phyloP scores from a whole-genome alignment of 2,797 vertebrate genomes.

The Carapus acus region DNA sequence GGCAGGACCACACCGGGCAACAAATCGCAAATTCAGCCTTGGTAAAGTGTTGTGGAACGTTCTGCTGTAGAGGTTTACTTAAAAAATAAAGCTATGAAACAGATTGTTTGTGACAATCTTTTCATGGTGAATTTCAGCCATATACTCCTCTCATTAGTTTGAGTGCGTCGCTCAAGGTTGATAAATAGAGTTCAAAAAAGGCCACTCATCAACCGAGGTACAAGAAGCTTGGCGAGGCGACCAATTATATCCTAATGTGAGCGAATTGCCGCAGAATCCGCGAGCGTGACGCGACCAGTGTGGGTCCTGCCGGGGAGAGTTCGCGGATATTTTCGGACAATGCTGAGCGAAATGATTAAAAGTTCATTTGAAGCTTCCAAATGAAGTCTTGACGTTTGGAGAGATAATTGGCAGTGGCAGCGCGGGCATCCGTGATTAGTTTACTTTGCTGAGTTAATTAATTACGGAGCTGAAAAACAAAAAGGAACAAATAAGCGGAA shows the following conservation, averaged over 20 bases:
- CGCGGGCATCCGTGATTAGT: constrained; percentile 6
- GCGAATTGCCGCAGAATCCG: too few species aligned
- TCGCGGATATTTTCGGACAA: too few species aligned
- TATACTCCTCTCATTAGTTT: background rate
- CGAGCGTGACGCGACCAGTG: too few species aligned
- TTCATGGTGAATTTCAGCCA: background rate
- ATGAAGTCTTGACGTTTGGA: background rate
- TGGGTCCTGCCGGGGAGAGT: too few species aligned
- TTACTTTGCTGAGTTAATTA: constrained; percentile 8
- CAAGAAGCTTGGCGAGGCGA: constrained; percentile 8
- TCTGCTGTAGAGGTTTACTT: background rate
- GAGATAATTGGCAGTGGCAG: constrained; percentile 12
- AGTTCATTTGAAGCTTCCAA: background rate
- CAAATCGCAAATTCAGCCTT: background rate
- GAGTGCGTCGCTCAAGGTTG: constrained; percentile 1
- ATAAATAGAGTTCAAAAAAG: background rate
- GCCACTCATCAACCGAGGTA: background rate
- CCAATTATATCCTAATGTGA: background rate
- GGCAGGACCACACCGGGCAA: too few species aligned
- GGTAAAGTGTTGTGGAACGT: background rate
- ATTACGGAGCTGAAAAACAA: constrained; percentile 15
- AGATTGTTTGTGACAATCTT: background rate
- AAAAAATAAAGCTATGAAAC: background rate
- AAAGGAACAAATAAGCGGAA: constrained; percentile 16
- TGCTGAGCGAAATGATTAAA: too few species aligned